Percentiles rank a stretch among this genome's conserved stretches.
These are phyloP conservation scores for Denticeps clupeoides DNA, from an alignment of 2,797 vertebrate genomes.

Conservation along the genomic window DNA sequence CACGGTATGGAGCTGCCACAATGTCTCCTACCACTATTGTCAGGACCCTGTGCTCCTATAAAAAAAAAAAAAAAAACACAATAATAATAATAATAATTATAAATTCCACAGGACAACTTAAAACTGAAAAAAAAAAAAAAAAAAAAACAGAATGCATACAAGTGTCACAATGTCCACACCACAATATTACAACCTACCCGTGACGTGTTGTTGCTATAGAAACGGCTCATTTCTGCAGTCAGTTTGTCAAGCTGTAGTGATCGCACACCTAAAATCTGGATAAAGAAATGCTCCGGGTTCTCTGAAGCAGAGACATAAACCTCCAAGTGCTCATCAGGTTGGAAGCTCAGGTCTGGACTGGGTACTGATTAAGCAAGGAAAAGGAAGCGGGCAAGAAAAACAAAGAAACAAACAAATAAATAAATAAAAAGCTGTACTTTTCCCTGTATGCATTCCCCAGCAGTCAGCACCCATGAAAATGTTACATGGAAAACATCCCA, in stretches of 20 bases:
- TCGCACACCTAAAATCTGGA: conserved; percentile 78
- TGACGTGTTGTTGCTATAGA: conserved; percentile 47
- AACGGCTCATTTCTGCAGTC: conserved; percentile 68
- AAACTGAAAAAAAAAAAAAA: no score
- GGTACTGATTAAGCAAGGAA: conserved; percentile 56
- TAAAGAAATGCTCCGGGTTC: conserved; percentile 84
- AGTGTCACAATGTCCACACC: no score
- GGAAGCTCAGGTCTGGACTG: conserved; percentile 81
- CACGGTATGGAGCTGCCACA: conserved; percentile 66
- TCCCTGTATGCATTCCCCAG: no score
- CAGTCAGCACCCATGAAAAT: no score
- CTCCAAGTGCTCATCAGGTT: conserved; percentile 75
- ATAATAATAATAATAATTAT: no score
- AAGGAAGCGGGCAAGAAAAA: not conserved
- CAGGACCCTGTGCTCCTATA: conserved; percentile 57
- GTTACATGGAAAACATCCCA: no score
- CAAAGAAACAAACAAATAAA: no score
- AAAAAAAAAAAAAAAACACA: not conserved
- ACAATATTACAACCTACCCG: conserved; percentile 55
- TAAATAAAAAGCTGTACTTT: no score
- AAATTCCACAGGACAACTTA: no score
- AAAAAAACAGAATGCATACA: no score
- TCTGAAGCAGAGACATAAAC: conserved; percentile 78
- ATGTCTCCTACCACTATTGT: conserved; percentile 67
- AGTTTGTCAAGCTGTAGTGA: conserved; percentile 80